Evolutionary conservation across 2,888 invertebrate species (phyloP).

Genomic region (Pegoplata infirma): DNA sequence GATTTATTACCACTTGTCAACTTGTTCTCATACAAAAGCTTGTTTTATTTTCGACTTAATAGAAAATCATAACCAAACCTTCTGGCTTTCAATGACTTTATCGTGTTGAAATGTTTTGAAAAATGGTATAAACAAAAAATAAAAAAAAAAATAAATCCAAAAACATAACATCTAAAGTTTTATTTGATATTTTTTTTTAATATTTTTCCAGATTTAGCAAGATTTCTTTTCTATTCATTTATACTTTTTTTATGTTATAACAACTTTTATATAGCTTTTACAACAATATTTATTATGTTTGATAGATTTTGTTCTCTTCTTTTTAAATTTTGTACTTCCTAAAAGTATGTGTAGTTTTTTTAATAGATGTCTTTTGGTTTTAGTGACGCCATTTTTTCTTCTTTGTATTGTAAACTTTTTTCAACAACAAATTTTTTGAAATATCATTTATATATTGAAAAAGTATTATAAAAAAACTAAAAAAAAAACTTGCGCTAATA

Average conservation of each 20-base stretch:
- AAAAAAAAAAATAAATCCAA: conserved; percentile 41
- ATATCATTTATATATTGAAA: neutral
- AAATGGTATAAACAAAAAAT: neutral
- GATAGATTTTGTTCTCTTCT: conserved; percentile 42
- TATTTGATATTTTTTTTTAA: conserved; percentile 35
- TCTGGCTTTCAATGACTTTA: conserved; percentile 10
- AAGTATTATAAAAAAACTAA: neutral
- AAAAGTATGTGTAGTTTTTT: conserved; percentile 33
- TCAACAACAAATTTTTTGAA: conserved; percentile 17
- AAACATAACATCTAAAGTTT: conserved; percentile 45
- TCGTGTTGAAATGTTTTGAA: neutral
- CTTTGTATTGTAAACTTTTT: conserved; percentile 19
- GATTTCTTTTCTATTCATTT: neutral
- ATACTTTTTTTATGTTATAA: too few relatives aligned
- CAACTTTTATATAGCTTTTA: conserved; percentile 20
- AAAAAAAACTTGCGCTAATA: conserved; percentile 36
- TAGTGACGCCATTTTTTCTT: conserved; percentile 49
- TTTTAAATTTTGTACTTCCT: neutral
- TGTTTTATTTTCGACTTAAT: neutral
- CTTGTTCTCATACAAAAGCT: conserved; percentile 29
- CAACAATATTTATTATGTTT: conserved; percentile 35
- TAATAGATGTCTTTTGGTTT: neutral
- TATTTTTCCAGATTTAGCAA: conserved; percentile 3
- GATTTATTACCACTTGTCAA: conserved; percentile 62
- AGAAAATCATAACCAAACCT: neutral